Base-by-base conservation (phyloP, 2,797 vertebrate genomes). In the Trematomus bernacchii region DNA sequence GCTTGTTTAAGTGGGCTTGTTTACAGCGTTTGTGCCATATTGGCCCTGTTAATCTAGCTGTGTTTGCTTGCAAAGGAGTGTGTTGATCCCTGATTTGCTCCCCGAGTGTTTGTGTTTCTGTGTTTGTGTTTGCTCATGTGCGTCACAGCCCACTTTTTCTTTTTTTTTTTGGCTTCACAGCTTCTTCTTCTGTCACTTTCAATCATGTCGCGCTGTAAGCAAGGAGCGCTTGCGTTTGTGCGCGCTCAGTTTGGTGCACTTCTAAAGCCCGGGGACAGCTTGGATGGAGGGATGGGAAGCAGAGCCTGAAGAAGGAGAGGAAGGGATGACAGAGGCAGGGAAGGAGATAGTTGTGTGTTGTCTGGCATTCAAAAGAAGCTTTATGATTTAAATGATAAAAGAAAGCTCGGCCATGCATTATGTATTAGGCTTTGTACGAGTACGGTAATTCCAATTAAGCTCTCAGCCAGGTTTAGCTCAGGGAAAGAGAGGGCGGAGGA, bases 381-480 rank as follows among this genome's bases (percentile, higher is more conserved):
- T 92, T 91, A 91, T 93, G 92, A 93, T 95, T 94, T 91, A 92
- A 94, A 93, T 94, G 89, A 94, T 94, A 91, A 92, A 93, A 90
- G 92, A 91, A 88, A 76, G 71, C 83, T 76, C 18, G 82, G 67
- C 66, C 69, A 91, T 95, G 90, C 91, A 95, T 95, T 93, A 95
- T 95, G 92, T 78, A 95, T 94, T 73, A 88, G 86, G 58, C 76
- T 58, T 78, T 82, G 87, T 91, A 91, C 86, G 85, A 93, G 90
- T 84, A 84, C 73, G 30, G 85, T 93, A 91, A 93, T 91, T 93
- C 90, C 91, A 95, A 95, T 95, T 92, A 94, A 89, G 81, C 75
- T 79, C 71, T 78, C 73, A 63, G 76, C 66, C 54, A 60, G 82
- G 80, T 82, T 88, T 71, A 81, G 79, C 83, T 75, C 66, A 42